Percentiles rank a stretch among this genome's conserved stretches.
Conservation (phyloP, 2,113 vertebrate genomes). For the Gopherus flavomarginatus region DNA sequence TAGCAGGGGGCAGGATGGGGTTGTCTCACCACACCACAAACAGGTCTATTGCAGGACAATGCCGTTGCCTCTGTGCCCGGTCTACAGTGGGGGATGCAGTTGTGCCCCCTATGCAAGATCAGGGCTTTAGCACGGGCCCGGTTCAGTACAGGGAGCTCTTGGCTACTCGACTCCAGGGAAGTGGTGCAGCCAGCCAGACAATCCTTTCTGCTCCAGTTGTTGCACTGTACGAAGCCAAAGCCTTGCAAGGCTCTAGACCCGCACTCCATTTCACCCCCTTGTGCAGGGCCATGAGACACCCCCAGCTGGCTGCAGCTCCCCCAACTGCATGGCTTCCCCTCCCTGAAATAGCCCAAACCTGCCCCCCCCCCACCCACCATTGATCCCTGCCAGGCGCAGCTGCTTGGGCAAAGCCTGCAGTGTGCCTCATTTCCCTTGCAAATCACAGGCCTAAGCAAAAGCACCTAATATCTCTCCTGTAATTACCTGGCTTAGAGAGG, state of each 20-base stretch:
- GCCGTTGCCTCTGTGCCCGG: too few relatives aligned
- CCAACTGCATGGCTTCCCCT: background rate
- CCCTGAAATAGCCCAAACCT: background rate
- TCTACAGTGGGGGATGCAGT: background rate
- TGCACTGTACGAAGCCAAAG: background rate
- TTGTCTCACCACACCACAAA: background rate
- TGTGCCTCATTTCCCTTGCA: background rate
- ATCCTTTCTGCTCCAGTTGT: background rate
- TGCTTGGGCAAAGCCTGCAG: background rate
- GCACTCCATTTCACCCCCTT: background rate
- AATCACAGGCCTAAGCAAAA: background rate
- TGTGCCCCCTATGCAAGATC: background rate
- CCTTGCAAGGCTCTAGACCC: background rate
- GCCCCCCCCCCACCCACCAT: background rate
- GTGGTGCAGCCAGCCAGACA: background rate
- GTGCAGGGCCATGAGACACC: background rate
- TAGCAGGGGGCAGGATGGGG: background rate
- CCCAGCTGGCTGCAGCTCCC: background rate
- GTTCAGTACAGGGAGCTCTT: background rate
- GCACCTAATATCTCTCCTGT: background rate
- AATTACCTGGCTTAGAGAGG: background rate
- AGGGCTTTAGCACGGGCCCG: accelerated
- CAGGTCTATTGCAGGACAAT: background rate
- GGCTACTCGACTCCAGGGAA: background rate
- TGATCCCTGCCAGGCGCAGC: background rate